Base-by-base conservation (phyloP, 2,113 vertebrate genomes). In the Clinocottus analis region DNA sequence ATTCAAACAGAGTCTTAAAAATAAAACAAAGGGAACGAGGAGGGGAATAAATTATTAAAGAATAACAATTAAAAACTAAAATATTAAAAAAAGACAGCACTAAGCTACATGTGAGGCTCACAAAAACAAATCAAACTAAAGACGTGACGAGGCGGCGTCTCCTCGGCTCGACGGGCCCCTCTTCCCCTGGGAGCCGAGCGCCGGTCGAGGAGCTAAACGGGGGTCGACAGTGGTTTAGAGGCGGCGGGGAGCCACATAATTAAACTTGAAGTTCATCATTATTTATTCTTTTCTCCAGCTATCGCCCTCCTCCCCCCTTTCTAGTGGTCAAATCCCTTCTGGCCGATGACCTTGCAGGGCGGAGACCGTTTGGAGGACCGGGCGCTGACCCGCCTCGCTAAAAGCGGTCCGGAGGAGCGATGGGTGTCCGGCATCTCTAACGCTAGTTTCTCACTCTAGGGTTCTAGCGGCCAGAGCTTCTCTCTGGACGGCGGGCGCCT, bases 81-180 rank as follows among this genome's bases (percentile, higher is more conserved):
- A 12, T 3, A n/a, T n/a, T 9, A 35, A 17, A 35, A 68, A 62
- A 53, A 56, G 17, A 73, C 67, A 71, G 39, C 75, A 83, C 45
- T 49, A 85, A 85, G 85, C 86, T 85, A 93, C 87, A 87, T 66
- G 79, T 79, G 62, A 77, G 83, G 80, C 72, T 86, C 77, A 88
- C 83, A 21, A 80, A 72, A 49, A 80, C 51, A 82, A 75, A 78
- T 13, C 27, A 1, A 85, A 85, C 39, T 82, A 56, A 39, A 74
- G 25, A 80, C 21, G 6, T 47, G 53, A 14, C 49, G 62, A 78
- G 79, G 75, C 81, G 84, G 87, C 84, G 49, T 89, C 82, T 85
- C 86, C 79, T 82, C 82, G n/a, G n/a, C n/a, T n/a, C n/a, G n/a
- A n/a, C n/a, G n/a, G n/a, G n/a, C n/a, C n/a, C n/a, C n/a, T n/a